A percentile compares a stretch with the other conserved stretches of the same genome.
These are phyloP conservation scores for Anoplophora glabripennis DNA, from an alignment of 1,140 invertebrate genomes.

Conservation along the genomic window DNA sequence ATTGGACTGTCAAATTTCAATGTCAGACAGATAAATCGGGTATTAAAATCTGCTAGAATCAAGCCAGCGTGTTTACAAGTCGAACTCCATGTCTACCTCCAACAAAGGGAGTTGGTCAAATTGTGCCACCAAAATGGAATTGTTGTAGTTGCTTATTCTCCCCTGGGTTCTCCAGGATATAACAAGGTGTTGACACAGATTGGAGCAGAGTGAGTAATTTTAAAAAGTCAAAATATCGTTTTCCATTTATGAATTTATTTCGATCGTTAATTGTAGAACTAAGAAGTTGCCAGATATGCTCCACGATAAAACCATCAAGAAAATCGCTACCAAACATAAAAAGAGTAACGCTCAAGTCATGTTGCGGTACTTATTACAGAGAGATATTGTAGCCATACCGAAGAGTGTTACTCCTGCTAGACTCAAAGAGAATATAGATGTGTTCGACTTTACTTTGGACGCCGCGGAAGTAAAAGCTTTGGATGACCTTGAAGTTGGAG, in stretches of 20 bases:
- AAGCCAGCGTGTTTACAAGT: slow-evolving; percentile 72
- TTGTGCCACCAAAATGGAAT: slow-evolving; percentile 72
- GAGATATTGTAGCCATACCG: slow-evolving; percentile 74
- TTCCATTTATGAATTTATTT: not conserved
- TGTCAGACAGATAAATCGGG: slow-evolving; percentile 60
- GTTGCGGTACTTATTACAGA: slow-evolving; percentile 70
- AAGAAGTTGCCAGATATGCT: slow-evolving; percentile 64
- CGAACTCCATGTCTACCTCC: slow-evolving; percentile 79
- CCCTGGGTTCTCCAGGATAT: slow-evolving; percentile 64
- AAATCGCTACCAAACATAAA: slow-evolving; percentile 66
- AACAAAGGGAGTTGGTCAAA: slow-evolving; percentile 70
- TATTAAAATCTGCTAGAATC: slow-evolving; percentile 62
- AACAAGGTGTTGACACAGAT: not conserved
- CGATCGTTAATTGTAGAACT: slow-evolving; percentile 1
- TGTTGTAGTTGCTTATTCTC: slow-evolving; percentile 75
- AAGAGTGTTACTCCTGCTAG: slow-evolving; percentile 75
- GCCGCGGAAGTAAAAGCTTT: slow-evolving; percentile 56
- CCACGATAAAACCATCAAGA: slow-evolving; percentile 62
- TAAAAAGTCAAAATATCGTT: not conserved
- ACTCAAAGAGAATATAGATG: slow-evolving; percentile 62
- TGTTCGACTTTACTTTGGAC: slow-evolving; percentile 62
- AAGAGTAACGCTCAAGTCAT: slow-evolving; percentile 78
- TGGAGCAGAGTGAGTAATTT: not conserved
- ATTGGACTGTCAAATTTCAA: slow-evolving; percentile 79
- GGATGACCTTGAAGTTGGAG: slow-evolving; percentile 58